These are phyloP conservation scores for Nipponacmea schrenckii DNA, from an alignment of 2,888 invertebrate genomes.

Conservation along the genomic window DNA sequence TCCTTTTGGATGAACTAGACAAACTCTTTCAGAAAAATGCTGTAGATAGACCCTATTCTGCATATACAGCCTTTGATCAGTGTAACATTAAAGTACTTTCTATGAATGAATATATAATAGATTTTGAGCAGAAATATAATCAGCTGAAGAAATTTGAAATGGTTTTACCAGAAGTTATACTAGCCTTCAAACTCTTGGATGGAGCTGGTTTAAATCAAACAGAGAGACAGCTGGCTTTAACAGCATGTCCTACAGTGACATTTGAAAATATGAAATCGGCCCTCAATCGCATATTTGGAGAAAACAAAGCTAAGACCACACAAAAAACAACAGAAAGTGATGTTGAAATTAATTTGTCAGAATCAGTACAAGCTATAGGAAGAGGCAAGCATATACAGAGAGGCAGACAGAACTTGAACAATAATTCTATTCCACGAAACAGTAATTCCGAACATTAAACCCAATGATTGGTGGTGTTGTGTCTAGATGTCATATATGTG, in stretches of 20 bases:
- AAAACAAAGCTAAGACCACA: too few relatives aligned
- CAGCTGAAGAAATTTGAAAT: neutral
- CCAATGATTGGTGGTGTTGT: neutral
- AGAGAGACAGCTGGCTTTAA: conserved; percentile 1
- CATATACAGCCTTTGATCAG: neutral
- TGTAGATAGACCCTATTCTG: neutral
- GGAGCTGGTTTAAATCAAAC: neutral
- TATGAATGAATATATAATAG: neutral
- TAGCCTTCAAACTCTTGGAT: neutral
- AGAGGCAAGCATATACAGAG: too few relatives aligned
- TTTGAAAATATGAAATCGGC: neutral
- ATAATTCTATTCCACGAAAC: too few relatives aligned
- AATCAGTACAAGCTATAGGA: too few relatives aligned
- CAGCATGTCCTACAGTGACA: neutral
- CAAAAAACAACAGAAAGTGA: too few relatives aligned
- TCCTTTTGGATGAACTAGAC: neutral
- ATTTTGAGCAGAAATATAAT: too few relatives aligned
- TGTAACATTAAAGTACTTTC: neutral
- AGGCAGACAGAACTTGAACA: too few relatives aligned
- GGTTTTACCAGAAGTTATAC: neutral
- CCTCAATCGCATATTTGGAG: neutral
- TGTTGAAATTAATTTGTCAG: too few relatives aligned
- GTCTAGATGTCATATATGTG: neutral
- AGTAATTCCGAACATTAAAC: neutral
- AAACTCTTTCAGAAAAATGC: conserved; percentile 1